Conservation (phyloP, 1,140 invertebrate species). For the Drosophila elegans region DNA sequence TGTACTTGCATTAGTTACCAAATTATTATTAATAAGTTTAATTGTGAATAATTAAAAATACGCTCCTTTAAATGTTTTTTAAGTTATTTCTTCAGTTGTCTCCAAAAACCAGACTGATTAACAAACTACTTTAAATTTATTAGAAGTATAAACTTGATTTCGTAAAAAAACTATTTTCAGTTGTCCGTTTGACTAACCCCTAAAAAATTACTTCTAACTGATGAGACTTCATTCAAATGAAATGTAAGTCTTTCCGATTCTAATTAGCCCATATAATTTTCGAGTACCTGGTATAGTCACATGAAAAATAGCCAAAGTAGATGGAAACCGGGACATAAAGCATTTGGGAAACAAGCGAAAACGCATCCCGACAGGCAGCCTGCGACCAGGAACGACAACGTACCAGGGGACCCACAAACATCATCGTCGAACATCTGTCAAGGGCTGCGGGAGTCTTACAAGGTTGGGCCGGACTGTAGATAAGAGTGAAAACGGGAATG, state of each 20-base stretch:
- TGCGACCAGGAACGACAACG: constrained; percentile 1
- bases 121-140: no score
- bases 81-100: no score
- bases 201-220: background rate
- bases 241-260: background rate
- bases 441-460: background rate
- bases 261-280: background rate
- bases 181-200: background rate
- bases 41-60: no score
- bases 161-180: no score
- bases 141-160: no score
- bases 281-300: background rate
- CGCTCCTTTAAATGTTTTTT: no score
- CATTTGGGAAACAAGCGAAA: constrained; percentile 36
- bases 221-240: background rate
- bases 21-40: no score
- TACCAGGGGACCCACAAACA: constrained; percentile 15
- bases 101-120: no score
- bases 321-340: constrained; percentile 10
- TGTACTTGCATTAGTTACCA: no score
- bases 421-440: constrained; percentile 16
- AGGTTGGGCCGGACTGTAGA: constrained; percentile 1
- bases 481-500: constrained; percentile 2
- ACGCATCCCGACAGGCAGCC: constrained; percentile 17
- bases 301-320: constrained; percentile 4